phyloP scores from a whole-genome alignment of 2,888 invertebrate species.

The Nomada fabriciana region DNA sequence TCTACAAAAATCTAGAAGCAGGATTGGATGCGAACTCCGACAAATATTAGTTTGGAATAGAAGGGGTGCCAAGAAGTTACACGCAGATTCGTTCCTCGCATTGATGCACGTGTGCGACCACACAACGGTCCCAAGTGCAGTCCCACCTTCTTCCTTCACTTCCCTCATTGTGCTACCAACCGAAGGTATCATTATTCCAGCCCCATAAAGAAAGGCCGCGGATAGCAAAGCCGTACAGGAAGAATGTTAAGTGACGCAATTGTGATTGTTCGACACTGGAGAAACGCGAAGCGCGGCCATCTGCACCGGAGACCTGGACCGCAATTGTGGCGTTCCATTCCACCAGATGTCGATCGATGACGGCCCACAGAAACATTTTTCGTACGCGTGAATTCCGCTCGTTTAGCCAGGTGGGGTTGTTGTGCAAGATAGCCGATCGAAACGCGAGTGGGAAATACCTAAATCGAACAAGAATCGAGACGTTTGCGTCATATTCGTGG shows the following conservation, averaged over 20 bases:
- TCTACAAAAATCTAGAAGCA: too few relatives aligned
- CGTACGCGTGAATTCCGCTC: neutral
- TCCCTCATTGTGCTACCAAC: constrained; percentile 64
- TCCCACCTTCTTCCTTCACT: constrained; percentile 67
- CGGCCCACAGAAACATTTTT: constrained; percentile 27
- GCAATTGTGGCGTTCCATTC: constrained; percentile 65
- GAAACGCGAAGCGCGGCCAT: constrained; percentile 66
- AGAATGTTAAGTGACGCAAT: constrained; percentile 75
- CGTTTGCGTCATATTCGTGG: constrained; percentile 8
- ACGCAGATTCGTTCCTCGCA: constrained; percentile 3
- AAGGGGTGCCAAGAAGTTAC: constrained; percentile 19
- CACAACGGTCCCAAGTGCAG: constrained; percentile 49
- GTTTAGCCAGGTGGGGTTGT: neutral
- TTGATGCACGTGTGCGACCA: constrained; percentile 46
- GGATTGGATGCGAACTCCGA: too few relatives aligned
- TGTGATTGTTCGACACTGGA: constrained; percentile 67
- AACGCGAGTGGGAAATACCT: constrained; percentile 15
- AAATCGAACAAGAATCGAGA: neutral
- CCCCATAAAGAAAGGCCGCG: constrained; percentile 69
- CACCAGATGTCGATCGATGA: constrained; percentile 63
- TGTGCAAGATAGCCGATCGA: neutral
- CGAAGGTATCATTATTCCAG: constrained; percentile 77
- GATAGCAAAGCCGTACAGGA: constrained; percentile 65
- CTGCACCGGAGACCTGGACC: constrained; percentile 67
- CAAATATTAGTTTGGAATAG: neutral